phyloP scores from a whole-genome alignment of 2,113 vertebrate genomes.

The Poicephalus gulielmi region DNA sequence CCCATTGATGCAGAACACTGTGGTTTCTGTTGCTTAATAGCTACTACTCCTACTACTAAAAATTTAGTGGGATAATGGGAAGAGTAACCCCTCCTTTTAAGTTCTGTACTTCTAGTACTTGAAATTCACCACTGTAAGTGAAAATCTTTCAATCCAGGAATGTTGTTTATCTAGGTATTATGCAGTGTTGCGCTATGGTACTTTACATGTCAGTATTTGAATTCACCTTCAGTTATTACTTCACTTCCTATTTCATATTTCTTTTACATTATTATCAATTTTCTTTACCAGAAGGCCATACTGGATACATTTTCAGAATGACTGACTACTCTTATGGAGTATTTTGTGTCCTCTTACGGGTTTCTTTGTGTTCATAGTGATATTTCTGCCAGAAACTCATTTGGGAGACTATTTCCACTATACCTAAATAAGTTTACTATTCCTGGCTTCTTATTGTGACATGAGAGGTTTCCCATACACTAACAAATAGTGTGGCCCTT shows the following conservation, averaged over 20 bases:
- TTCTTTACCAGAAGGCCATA: background rate
- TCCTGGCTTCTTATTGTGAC: background rate
- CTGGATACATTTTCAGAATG: background rate
- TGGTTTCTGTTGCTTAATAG: slow-evolving; percentile 6
- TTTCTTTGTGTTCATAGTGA: background rate
- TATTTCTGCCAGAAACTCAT: background rate
- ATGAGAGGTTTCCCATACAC: background rate
- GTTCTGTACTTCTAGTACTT: background rate
- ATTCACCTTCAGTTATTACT: background rate
- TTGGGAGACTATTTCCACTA: background rate
- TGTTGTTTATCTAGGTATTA: background rate
- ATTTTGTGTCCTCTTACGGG: background rate
- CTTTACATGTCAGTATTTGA: background rate
- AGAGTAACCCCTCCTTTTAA: background rate
- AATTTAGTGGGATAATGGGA: background rate
- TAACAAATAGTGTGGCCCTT: background rate
- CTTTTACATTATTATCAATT: background rate
- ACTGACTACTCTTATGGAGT: background rate
- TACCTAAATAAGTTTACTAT: background rate
- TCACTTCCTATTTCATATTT: background rate
- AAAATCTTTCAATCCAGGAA: background rate
- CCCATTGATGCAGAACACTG: background rate
- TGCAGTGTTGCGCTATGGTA: background rate
- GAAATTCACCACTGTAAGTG: background rate
- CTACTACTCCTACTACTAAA: background rate